A percentile compares a stretch with the other conserved stretches of the same genome.
phyloP scores from a whole-genome alignment of 2,888 invertebrate species.

The Conomelus anceps region DNA sequence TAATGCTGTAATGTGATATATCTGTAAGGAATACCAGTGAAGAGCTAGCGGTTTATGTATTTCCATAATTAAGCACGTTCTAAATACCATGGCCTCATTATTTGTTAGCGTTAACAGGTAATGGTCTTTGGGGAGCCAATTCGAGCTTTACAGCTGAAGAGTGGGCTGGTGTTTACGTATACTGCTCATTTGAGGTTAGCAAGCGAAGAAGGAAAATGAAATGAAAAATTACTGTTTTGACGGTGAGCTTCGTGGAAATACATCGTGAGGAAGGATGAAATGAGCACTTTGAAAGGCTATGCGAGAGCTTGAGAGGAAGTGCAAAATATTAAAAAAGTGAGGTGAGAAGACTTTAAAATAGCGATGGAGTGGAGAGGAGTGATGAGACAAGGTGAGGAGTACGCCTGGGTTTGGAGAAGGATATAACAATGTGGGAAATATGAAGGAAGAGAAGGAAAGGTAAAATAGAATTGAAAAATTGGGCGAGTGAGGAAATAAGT shows the following conservation, averaged over 20 bases:
- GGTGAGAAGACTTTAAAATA: not conserved
- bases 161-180: not conserved
- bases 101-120: not conserved
- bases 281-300: not conserved
- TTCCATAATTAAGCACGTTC: not conserved
- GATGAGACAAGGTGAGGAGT: too few species aligned
- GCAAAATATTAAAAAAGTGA: not conserved
- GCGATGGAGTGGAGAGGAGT: not conserved
- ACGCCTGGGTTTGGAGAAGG: not conserved
- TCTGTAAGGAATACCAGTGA: not conserved
- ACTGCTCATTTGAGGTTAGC: not conserved
- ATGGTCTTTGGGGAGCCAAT: not conserved
- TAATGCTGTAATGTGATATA: not conserved
- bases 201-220: not conserved
- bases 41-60: not conserved
- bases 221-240: not conserved
- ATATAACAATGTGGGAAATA: not conserved
- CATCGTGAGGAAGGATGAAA: not conserved
- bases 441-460: not conserved
- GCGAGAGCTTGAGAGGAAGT: not conserved
- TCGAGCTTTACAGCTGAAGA: not conserved
- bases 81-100: not conserved
- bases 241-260: not conserved
- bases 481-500: too few species aligned
- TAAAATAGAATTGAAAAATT: not conserved